Conservation (phyloP, 1,140 invertebrate species). For the Bombyx mori region DNA sequence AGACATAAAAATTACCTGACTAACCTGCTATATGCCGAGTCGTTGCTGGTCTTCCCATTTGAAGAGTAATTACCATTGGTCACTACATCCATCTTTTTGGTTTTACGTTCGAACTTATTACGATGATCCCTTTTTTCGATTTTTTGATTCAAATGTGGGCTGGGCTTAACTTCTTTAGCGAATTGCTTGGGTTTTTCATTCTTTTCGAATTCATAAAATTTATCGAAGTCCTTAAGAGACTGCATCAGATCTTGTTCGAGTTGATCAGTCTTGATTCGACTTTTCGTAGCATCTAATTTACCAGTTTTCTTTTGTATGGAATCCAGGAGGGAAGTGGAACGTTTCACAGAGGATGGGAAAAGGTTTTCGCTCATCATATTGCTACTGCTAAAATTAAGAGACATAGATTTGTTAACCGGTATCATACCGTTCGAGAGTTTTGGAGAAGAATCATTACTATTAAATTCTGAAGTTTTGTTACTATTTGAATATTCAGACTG, state of each 20-base stretch:
- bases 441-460: constrained; percentile 42
- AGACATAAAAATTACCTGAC: constrained; percentile 49
- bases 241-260: constrained; percentile 68
- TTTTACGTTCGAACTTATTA: constrained; percentile 26
- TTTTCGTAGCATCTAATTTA: constrained; percentile 40
- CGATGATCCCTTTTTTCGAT: too few species aligned
- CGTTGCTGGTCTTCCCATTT: constrained; percentile 54
- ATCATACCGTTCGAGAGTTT: constrained; percentile 52
- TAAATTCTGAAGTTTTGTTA: constrained; percentile 35
- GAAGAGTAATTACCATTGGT: constrained; percentile 51
- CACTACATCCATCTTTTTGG: constrained; percentile 29
- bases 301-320: constrained; percentile 59
- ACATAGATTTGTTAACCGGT: constrained; percentile 67
- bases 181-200: constrained; percentile 28
- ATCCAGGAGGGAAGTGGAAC: constrained; percentile 66
- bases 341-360: constrained; percentile 63
- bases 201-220: constrained; percentile 58
- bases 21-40: constrained; percentile 71
- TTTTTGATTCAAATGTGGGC: too few species aligned
- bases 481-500: constrained; percentile 43
- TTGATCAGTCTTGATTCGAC: constrained; percentile 53
- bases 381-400: constrained; percentile 70
- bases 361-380: constrained; percentile 58
- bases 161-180: constrained; percentile 27
- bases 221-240: constrained; percentile 68